Base-by-base conservation (phyloP, 2,888 invertebrate species). In the Syritta pipiens region DNA sequence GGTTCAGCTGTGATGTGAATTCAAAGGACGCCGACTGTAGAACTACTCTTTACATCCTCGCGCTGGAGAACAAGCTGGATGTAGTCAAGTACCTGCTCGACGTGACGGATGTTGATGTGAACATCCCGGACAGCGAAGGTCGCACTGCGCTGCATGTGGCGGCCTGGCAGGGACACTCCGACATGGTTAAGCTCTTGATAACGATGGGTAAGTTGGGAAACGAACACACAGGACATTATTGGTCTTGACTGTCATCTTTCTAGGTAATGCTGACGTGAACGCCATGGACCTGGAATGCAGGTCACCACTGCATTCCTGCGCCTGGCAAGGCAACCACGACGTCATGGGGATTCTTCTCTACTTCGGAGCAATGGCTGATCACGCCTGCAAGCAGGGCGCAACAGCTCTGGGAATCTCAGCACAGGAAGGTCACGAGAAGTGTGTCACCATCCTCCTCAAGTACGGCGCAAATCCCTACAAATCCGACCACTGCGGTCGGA, bases 341-440 rank as follows among this genome's bases (percentile, higher is more conserved):
- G 96, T 96, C 35, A 96, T 98, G 82, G 92, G 94, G 69, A 90
- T 96, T 32, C 89, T 96, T 9, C 90, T 98, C 42, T 93, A 93
- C 84, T 93, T 93, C 83, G 96, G 96, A 3, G 97, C 97, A 0
- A 88, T 91, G 63, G 95, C 96, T 12, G 94, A 97, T 89, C 97
- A 97, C 83, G 95, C 96, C 0, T 98, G 98, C 87, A 96, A 96
- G 85, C 97, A 97, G 90, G 98, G 98, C 17, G 98, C 98, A 46
- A 97, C 98, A 9, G 97, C 98, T 5, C 90, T 98, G 76, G 95
- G 97, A 84, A 97, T 98, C 68, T 97, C 98, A 0, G 96, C 98
- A 0, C 98, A 98, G 88, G 98, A 98, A 88, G 98, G 98, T 0
- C 97, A 97, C 86, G 96, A 96, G 83, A 94, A 95, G 79, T 97